phyloP scores from a whole-genome alignment of 2,113 vertebrate genomes.

The Tachysurus fulvidraco region DNA sequence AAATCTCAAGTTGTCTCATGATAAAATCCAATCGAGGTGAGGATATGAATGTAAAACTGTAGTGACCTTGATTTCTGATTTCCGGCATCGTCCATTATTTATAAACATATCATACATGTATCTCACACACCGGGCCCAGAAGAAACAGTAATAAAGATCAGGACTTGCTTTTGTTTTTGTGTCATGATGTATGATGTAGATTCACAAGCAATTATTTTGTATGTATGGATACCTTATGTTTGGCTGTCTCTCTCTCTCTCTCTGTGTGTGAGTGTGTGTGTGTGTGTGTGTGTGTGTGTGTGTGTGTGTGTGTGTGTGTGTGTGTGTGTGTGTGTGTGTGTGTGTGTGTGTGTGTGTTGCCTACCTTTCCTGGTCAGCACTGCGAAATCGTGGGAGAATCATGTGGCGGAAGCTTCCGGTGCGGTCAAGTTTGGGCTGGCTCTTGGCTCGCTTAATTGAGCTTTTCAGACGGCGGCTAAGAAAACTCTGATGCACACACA shows the following conservation, averaged over 20 bases:
- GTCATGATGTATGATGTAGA: not conserved
- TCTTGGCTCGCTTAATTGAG: slow-evolving; percentile 93
- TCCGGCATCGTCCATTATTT: not conserved
- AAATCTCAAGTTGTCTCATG: not conserved
- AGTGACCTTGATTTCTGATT: not conserved
- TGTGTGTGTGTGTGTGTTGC: not conserved
- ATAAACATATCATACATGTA: not conserved
- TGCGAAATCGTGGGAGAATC: slow-evolving; percentile 91
- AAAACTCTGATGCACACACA: slow-evolving; percentile 76
- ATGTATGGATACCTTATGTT: not conserved
- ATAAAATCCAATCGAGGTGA: not conserved
- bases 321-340: not conserved
- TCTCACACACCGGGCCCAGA: not conserved
- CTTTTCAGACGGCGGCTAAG: slow-evolving; percentile 89
- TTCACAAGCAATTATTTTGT: not conserved
- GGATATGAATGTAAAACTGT: not conserved
- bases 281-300: not conserved
- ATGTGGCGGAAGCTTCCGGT: slow-evolving; percentile 93
- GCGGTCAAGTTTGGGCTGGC: slow-evolving; percentile 91
- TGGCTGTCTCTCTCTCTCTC: too few relatives aligned
- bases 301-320: not conserved
- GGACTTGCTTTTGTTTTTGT: not conserved
- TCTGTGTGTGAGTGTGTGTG: too few relatives aligned
- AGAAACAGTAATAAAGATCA: not conserved
- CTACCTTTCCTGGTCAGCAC: slow-evolving; percentile 90